These are phyloP conservation scores for Mormyrus hasselquistii DNA, from an alignment of 2,797 vertebrate species.

Conservation along the genomic window DNA sequence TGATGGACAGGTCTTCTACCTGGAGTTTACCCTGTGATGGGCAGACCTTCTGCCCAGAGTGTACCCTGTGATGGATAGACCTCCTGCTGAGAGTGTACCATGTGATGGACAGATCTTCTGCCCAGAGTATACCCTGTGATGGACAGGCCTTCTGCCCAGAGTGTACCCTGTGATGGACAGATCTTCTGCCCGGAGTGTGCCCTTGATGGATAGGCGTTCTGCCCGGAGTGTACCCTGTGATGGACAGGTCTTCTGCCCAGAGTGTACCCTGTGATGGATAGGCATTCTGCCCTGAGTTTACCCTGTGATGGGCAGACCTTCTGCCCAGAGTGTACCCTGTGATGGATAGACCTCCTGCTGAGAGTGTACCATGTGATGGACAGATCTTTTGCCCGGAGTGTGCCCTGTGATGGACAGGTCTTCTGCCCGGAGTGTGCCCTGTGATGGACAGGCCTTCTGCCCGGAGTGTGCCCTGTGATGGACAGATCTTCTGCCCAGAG, in stretches of 20 bases:
- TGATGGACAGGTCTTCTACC: too few species aligned
- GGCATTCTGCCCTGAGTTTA: neutral
- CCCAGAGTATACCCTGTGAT: neutral
- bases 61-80: neutral
- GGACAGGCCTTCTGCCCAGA: too few species aligned
- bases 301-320: neutral
- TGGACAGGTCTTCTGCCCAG: neutral
- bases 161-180: too few species aligned
- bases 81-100: neutral
- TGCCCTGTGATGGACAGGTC: neutral
- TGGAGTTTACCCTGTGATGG: neutral
- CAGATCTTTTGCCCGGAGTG: neutral
- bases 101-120: neutral
- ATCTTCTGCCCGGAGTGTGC: too few species aligned
- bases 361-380: neutral
- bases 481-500: too few species aligned
- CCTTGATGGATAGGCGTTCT: too few species aligned
- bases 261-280: too few species aligned
- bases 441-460: neutral
- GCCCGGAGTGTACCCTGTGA: too few species aligned
- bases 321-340: neutral
- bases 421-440: neutral
- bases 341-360: neutral
- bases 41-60: neutral
- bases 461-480: too few species aligned